A percentile compares a stretch with the other conserved stretches of the same genome.
phyloP scores from a whole-genome alignment of 1,140 invertebrate genomes.

The Musca domestica region DNA sequence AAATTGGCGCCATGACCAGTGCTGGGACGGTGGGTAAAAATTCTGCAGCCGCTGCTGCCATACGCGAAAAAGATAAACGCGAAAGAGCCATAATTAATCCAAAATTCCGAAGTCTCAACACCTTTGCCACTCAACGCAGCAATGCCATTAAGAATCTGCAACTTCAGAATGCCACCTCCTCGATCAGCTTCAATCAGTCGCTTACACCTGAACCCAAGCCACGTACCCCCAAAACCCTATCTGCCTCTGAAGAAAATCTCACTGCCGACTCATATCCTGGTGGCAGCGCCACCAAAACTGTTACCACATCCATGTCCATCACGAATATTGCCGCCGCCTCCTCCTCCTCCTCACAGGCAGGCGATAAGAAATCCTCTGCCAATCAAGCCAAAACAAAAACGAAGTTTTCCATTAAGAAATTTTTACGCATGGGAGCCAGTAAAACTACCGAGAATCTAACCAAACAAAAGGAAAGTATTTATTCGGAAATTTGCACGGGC shows the following conservation, averaged over 20 bases:
- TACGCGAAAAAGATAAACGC: conserved; percentile 72
- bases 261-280: conserved; percentile 28
- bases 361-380: conserved; percentile 34
- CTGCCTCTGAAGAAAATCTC: conserved; percentile 71
- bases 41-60: conserved; percentile 64
- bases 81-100: conserved; percentile 67
- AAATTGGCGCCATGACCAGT: conserved; percentile 50
- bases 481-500: conserved; percentile 49
- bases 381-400: conserved; percentile 65
- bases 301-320: conserved; percentile 15
- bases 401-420: conserved; percentile 79
- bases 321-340: conserved; percentile 4
- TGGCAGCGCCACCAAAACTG: conserved; percentile 11
- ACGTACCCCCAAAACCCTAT: conserved; percentile 61
- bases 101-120: conserved; percentile 59
- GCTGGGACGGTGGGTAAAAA: conserved; percentile 16
- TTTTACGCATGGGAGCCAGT: conserved; percentile 67
- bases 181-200: conserved; percentile 45
- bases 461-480: conserved; percentile 47
- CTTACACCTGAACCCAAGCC: conserved; percentile 63
- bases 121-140: conserved; percentile 46
- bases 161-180: conserved; percentile 39
- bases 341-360: conserved; percentile 24
- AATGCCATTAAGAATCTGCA: conserved; percentile 48
- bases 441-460: conserved; percentile 43